Evolutionary conservation across 2,797 vertebrate genomes (phyloP), one percentile per base, ranked within the genome.

Genomic region (Odontamblyopus lacepedii): DNA sequence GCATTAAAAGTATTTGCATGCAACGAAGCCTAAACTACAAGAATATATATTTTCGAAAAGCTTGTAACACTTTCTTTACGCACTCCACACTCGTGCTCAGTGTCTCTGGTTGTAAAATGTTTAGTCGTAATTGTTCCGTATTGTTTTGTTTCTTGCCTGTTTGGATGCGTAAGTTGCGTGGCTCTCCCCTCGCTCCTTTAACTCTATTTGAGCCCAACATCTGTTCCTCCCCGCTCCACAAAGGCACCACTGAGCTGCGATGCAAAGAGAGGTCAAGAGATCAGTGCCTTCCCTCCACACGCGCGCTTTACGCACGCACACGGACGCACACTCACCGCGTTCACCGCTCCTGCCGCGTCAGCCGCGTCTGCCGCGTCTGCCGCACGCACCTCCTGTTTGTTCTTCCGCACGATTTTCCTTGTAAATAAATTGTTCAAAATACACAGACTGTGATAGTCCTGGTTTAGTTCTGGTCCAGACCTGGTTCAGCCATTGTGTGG

Each of bases 241-340:
- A 92, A 90, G 84, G 91, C 83, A 78, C 86, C 92, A 91, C 88
- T 91, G 85, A 91, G 85, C 84, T 80, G 78, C 76, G 87, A 90
- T 92, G 92, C 90, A 90, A 90, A 92, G 85, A 81, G 86, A 89
- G 91, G 92, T 93, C 91, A 93, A 92, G 85, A 93, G 92, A 93
- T 92, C 91, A 92, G 79, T 89, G 88, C 84, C 85, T 85, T 90
- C 83, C 85, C 81, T 85, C 78, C 69, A 70, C 69, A 70, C 70
- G 76, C 72, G 80, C 81, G 16, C 30, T 35, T 60, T n/a, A 73
- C 76, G 78, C 72, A 73, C 66, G 60, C 71, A 69, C 77, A 63
- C 76, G 57, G 73, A 68, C 70, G 50, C 72, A 63, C 71, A 59
- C 68, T 51, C 76, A 38, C 32, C 60, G 5, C 63, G 1, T 9